Base-by-base conservation (phyloP, 2,113 vertebrate genomes). In the Caracal caracal region DNA sequence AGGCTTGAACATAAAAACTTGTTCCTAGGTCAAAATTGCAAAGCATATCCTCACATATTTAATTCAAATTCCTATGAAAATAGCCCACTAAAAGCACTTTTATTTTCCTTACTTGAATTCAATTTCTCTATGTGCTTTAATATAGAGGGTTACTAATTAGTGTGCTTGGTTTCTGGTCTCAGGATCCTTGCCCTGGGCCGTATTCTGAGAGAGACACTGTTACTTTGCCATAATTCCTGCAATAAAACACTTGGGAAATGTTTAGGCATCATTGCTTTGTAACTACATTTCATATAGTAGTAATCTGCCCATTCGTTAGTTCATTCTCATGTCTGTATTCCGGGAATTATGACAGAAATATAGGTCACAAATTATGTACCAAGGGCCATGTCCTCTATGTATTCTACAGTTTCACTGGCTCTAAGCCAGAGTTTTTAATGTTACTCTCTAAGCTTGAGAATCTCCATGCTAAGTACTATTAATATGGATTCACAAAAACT, bases 401-500 rank as follows among this genome's bases (percentile, higher is more conserved):
- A 66, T n/a, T 81, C 2, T 24, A 78, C 43, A 47, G 13, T 15
- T 66, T 90, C 68, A 73, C 4, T 61, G 49, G 47, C 17, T 78
- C 15, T 66, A 65, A 12, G 43, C 20, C 5, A 28, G 22, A 28
- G 22, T 37, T 68, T 91, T 93, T 89, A 65, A 65, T 40, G 13
- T 40, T 43, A 35, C n/a, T 93, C 24, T 66, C 24, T 66, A 82
- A 78, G 8, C 33, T 59, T 28, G 13, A 85, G 78, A 85, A 89
- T 94, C 43, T 51, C 33, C 53, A 61, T 59, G 47, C 6, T 22
- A 82, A 82, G 37, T 47, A 17, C n/a, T 94, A 66, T 81, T 95
- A 94, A 83, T 92, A 70, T 47, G 11, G 30, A 40, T 33, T 89
- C 26, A 49, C 22, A 93, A 59, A 88, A 84, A 71, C 68, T 95